A percentile compares a stretch with the other conserved stretches of the same genome.
Conservation (phyloP, 2,113 vertebrate genomes). For the Speoplatyrhinus poulsoni region DNA sequence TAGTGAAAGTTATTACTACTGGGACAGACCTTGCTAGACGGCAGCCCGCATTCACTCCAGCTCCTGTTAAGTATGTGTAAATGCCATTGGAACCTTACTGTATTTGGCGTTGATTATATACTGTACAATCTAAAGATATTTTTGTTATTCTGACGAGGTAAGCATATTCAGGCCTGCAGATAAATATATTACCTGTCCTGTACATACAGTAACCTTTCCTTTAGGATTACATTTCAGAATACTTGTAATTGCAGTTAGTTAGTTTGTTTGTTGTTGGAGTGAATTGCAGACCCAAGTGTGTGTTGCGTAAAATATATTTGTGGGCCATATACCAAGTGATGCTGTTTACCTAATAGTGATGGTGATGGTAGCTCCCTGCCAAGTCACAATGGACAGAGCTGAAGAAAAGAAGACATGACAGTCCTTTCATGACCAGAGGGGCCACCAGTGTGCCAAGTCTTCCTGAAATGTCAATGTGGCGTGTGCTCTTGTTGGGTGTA, state of each 20-base stretch:
- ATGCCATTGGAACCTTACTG: constrained; percentile 15
- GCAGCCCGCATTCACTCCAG: not conserved
- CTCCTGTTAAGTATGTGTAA: constrained; percentile 42
- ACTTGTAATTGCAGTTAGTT: not conserved
- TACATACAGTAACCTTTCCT: not conserved
- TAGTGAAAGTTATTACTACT: constrained; percentile 63
- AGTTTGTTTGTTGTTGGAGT: no score
- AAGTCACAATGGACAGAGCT: no score
- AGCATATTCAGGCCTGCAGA: not conserved
- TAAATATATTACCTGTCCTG: no score
- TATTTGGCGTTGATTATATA: constrained; percentile 3
- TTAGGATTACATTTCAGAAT: not conserved
- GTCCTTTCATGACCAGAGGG: no score
- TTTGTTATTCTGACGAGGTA: not conserved
- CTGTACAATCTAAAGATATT: not conserved
- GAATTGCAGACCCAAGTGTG: no score
- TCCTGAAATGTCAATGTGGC: not conserved
- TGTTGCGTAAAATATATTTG: constrained; percentile 10
- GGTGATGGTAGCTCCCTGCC: no score
- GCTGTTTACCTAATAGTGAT: no score
- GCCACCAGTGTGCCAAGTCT: no score
- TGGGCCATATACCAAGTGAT: no score
- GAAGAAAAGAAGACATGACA: no score
- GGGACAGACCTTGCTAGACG: constrained; percentile 35
- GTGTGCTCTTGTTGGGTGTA: constrained; percentile 6